Evolutionary conservation across 2,113 vertebrate genomes (phyloP).

Genomic region (Epinephelus cyanopodus): DNA sequence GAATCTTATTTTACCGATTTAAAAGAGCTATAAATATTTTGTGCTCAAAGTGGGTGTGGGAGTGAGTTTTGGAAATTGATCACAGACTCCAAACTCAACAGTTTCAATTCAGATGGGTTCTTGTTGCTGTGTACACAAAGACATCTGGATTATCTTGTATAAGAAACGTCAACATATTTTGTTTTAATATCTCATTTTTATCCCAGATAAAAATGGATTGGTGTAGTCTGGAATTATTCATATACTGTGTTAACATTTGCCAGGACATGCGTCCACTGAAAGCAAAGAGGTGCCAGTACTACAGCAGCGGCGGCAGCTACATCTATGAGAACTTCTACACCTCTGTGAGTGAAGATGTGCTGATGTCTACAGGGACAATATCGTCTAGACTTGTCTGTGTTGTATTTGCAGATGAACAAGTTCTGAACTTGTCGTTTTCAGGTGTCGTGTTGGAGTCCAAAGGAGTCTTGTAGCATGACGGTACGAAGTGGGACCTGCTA

Average conservation of each 20-base stretch:
- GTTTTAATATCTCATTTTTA: background rate
- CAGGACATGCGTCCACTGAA: conserved; percentile 83
- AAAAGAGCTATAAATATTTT: background rate
- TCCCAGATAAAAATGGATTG: background rate
- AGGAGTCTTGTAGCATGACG: conserved; percentile 77
- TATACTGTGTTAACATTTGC: background rate
- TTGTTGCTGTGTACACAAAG: no score
- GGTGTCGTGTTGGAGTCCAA: conserved; percentile 79
- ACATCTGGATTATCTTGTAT: background rate
- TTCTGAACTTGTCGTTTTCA: conserved; percentile 26
- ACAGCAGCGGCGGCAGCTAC: conserved; percentile 80
- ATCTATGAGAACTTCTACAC: conserved; percentile 82
- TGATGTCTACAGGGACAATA: background rate
- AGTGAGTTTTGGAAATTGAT: background rate
- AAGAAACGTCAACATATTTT: background rate
- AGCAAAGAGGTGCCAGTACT: conserved; percentile 82
- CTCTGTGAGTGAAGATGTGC: conserved; percentile 61
- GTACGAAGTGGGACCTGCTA: conserved; percentile 84
- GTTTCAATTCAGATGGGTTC: no score
- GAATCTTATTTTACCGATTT: background rate
- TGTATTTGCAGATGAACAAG: background rate
- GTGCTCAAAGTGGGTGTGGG: background rate
- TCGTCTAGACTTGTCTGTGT: background rate
- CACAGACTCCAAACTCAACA: background rate
- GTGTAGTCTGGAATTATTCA: background rate